Base-by-base conservation (phyloP, 1,140 invertebrate genomes). In the Megalonaias nervosa region DNA sequence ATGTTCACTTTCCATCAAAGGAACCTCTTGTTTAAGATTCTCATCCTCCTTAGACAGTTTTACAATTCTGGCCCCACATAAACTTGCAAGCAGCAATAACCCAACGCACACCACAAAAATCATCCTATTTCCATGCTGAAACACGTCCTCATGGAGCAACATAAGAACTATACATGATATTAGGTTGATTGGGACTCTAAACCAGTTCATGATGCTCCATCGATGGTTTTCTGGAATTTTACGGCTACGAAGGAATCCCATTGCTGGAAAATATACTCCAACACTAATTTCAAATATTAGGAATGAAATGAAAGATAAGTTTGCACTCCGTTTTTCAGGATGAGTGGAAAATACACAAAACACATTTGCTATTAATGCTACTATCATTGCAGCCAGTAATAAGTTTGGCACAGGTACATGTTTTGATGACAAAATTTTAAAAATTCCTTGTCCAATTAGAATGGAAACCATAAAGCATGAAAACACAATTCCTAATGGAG, bases 391-490 rank as follows among this genome's bases (percentile, higher is more conserved):
- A n/a, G 85, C 68, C 16, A 84, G 74, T 62, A 92, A 79, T 74
- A 92, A 86, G 23, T 86, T 82, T n/a, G 86, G 85, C 74, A 91
- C 89, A 19, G 89, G 84, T 17, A 89, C 69, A 26, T 76, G 74
- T 65, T 81, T 80, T 56, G 81, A 79, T 23, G 82, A 76, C 0
- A 94, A 81, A 55, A 94, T 83, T 9, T 93, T 91, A 86, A 94
- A 94, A 3, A 94, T 67, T 31, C 92, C 93, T 59, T 94, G 94
- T 9, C 94, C 94, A 71, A 94, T 92, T 91, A 94, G 93, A 21
- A 94, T 93, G 64, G 93, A 93, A 0, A 95, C 89, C 94, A 95
- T 95, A 85, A 94, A 95, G 78, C 91, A 90, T 19, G 94, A 92
- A 87, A 94, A 94, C 14, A 87, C 85, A 68, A 90, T 82, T 26